These are phyloP conservation scores for Porites lobata DNA, from an alignment of 92 coral and sea anemone species.

Conservation along the genomic window DNA sequence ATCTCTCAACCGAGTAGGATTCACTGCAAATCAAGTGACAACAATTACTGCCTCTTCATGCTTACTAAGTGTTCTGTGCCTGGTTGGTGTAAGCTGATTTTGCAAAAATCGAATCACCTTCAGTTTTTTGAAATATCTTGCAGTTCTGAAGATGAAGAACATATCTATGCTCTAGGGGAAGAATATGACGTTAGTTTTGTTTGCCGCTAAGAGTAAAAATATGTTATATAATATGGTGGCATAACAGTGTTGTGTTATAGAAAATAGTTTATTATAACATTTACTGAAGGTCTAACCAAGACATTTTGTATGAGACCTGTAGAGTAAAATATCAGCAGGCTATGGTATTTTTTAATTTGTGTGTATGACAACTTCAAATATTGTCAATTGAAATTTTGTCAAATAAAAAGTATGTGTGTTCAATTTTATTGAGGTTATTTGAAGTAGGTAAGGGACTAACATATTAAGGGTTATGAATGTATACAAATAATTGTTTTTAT, in stretches of 20 bases:
- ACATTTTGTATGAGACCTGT: conserved; percentile 65
- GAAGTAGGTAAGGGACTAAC: conserved; percentile 50
- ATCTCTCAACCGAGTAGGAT: conserved; percentile 60
- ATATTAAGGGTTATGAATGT: conserved; percentile 54
- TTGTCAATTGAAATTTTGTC: conserved; percentile 31
- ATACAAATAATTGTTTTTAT: conserved; percentile 45
- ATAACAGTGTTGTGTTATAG: conserved; percentile 64
- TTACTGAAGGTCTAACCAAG: conserved; percentile 56
- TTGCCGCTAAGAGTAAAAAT: conserved; percentile 46
- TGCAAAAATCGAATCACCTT: conserved; percentile 57
- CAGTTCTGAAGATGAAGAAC: conserved; percentile 63
- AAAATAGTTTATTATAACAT: conserved; percentile 53
- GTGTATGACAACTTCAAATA: conserved; percentile 39
- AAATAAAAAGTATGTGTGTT: conserved; percentile 36
- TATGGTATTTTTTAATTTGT: conserved; percentile 44
- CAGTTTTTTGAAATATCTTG: conserved; percentile 61
- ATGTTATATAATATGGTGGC: conserved; percentile 48
- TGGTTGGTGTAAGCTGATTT: conserved; percentile 64
- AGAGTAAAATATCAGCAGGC: conserved; percentile 48
- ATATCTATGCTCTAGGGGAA: conserved; percentile 67
- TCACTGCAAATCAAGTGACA: conserved; percentile 66
- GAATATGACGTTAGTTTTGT: conserved; percentile 63
- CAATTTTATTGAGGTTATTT: conserved; percentile 60
- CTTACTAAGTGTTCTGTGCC: conserved; percentile 66
- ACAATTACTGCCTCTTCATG: conserved; percentile 45